Evolutionary conservation across 2,888 invertebrate genomes (phyloP), one percentile per base, ranked within the genome.

Genomic region (Bombylius discolor): DNA sequence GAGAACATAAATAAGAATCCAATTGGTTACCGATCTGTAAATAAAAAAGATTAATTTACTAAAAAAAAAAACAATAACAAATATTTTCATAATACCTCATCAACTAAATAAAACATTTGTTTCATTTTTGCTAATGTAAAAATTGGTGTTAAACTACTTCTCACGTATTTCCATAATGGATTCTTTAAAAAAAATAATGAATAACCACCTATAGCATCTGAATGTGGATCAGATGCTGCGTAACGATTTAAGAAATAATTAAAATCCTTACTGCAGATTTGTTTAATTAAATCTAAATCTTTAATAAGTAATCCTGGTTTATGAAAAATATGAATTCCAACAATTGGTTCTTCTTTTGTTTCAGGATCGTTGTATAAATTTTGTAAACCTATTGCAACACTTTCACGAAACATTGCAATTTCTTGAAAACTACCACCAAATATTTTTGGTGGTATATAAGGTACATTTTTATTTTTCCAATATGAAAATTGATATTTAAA

Each of bases 231-330:
- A 4, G 62, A 63, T 4, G 62, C 56, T 0, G 61, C 62, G 58
- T 66, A 67, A 5, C 74, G 69, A 58, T 77, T 70, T 0, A 66
- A 57, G 59, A 77, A 78, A 12, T 66, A 67, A 59, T 71, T 68
- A 48, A 78, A 77, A 56, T 78, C 77, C 51, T 73, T 76, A 5
- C 77, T 68, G 14, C 78, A 55, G 2, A 78, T 60, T 0, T 69
- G 65, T 60, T 77, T 78, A 0, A 77, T 61, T 4, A 78, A 56
- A n/a, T 75, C 75, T 0, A 71, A 71, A 49, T 78, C 76, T 3
- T 75, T 70, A 12, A 74, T 59, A 4, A 78, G 31, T 14, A 78
- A 53, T 1, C 64, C 68, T 0, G 78, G 78, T n/a, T 70, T 70
- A 60, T 77, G 70, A 23, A 78, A 65, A 3, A 73, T 66, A 68